A percentile compares a stretch with the other conserved stretches of the same genome.
Evolutionary conservation across 2,797 vertebrate species (phyloP).

Genomic region (Podarcis lilfordi): DNA sequence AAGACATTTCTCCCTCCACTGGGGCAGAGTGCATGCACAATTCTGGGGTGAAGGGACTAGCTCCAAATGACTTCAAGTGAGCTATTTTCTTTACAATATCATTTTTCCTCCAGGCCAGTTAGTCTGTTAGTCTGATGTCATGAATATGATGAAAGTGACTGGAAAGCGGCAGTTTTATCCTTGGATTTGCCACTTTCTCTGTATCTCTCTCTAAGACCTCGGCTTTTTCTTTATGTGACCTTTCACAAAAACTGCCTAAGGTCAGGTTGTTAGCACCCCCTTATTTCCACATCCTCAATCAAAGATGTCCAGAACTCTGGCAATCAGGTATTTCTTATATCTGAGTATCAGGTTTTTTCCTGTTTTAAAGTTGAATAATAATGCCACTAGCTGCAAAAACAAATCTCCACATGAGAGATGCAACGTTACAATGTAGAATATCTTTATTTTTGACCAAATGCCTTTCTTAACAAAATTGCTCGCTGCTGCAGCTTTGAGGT

Average conservation of each 20-base stretch:
- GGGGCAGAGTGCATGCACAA: too few relatives aligned
- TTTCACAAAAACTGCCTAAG: not conserved
- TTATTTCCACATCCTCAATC: not conserved
- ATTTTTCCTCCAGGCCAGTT: not conserved
- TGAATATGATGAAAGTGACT: not conserved
- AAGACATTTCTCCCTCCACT: not conserved
- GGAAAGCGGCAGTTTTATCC: not conserved
- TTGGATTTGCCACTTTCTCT: not conserved
- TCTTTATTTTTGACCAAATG: constrained; percentile 23
- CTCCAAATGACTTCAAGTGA: not conserved
- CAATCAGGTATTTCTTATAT: not conserved
- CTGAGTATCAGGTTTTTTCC: not conserved
- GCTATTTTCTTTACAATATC: not conserved
- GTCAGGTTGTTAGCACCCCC: not conserved
- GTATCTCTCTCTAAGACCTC: not conserved
- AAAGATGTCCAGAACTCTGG: not conserved
- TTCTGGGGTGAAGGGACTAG: not conserved
- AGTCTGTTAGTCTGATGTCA: not conserved
- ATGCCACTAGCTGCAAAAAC: not conserved
- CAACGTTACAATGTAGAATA: constrained; percentile 16
- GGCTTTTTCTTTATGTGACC: not conserved
- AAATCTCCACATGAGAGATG: not conserved
- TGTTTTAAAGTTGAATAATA: not conserved
- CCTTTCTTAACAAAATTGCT: not conserved
- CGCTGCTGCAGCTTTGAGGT: rapidly evolving